Conservation (phyloP, 2,113 vertebrate species). For the Chiloscyllium plagiosum region DNA sequence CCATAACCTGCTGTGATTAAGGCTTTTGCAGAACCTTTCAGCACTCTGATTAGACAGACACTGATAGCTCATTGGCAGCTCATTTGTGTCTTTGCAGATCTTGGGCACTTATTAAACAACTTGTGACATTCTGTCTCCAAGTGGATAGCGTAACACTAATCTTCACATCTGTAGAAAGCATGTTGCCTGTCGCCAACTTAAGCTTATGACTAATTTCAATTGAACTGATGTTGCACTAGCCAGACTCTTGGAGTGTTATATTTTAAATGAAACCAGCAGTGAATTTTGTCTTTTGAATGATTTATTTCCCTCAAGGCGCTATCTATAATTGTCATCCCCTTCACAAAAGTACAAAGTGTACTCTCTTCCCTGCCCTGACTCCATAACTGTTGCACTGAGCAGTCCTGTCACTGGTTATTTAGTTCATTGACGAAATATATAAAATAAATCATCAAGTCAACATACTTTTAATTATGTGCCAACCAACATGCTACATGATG, state of each 20-base stretch:
- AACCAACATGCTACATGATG: not conserved
- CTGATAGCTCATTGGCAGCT: not conserved
- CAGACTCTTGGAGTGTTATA: constrained; percentile 6
- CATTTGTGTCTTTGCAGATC: not conserved
- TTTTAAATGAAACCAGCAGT: constrained; percentile 11
- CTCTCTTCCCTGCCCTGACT: not conserved
- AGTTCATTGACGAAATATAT: not conserved
- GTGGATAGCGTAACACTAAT: not conserved
- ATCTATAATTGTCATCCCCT: constrained; percentile 25
- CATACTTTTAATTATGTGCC: not conserved
- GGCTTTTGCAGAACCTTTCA: not conserved
- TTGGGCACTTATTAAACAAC: not conserved
- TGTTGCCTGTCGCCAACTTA: not conserved
- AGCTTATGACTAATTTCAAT: constrained; percentile 16
- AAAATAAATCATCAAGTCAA: not conserved
- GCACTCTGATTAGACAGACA: not conserved
- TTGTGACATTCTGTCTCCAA: not conserved
- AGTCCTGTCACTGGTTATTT: not conserved
- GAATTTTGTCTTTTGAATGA: not conserved
- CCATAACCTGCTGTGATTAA: not conserved
- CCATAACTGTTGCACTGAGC: not conserved
- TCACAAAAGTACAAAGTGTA: constrained; percentile 25
- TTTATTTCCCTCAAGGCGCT: constrained; percentile 1
- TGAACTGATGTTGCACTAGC: not conserved
- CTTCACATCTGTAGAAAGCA: not conserved